Evolutionary conservation across 2,888 invertebrate genomes (phyloP), one percentile per base, ranked within the genome.

Genomic region (Tetragnatha montana): DNA sequence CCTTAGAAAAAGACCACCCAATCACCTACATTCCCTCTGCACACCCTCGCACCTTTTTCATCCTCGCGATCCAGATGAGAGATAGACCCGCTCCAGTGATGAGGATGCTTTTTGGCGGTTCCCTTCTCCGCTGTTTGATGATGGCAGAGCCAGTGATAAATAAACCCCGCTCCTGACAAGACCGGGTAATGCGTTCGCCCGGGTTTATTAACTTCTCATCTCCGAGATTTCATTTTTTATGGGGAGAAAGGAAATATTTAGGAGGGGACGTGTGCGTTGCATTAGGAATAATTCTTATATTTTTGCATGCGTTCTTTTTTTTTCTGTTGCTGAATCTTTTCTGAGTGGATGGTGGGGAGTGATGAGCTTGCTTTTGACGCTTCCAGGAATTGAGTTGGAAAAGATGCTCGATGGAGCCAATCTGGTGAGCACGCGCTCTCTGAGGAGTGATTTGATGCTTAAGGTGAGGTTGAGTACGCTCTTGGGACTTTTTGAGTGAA

Each of bases 181-280:
- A 12, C 8, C 35, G 49, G 19, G 80, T 78, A 88, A 81, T 88
- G 81, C 71, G 51, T 50, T 81, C 71, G 75, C 73, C 49, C 70
- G 70, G 70, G 82, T 88, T 88, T 88, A 88, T 88, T 88, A 88
- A 88, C 87, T 82, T 81, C 87, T 82, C 81, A 76, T 76, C 87
- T 88, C 82, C 19, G 35, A 19, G 80, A 80, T 86, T 86, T 74
- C 75, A 50, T 69, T 69, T 81, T 82, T 81, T 50, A 51, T 83
- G 47, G 50, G 50, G n/a, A 12, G 81, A 73, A 49, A 68, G 49
- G 71, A 50, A 82, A 74, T 68, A 69, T 84, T 68, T 84, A 73
- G 21, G 21, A 71, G 22, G 22, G 22, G 19, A 22, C 21, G 22
- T 8, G 21, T 73, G 21, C 21, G 73, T 19, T 22, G 21, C 21